A percentile compares a stretch with the other conserved stretches of the same genome.
Evolutionary conservation across 2,888 invertebrate genomes (phyloP).

Genomic region (Melolontha melolontha): DNA sequence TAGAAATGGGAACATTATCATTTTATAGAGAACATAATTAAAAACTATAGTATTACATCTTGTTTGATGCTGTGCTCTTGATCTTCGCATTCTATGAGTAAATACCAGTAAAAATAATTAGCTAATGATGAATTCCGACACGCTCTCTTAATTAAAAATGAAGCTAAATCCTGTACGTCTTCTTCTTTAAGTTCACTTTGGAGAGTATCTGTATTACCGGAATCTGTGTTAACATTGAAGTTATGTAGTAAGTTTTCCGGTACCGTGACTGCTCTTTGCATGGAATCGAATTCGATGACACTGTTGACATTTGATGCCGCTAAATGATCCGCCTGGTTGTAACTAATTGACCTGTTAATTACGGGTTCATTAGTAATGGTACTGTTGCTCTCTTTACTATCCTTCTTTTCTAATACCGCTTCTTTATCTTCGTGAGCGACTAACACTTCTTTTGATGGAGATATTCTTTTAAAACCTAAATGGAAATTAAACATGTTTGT

Average conservation of each 20-base stretch:
- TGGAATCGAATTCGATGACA: conserved; percentile 58
- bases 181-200: conserved; percentile 65
- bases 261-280: conserved; percentile 52
- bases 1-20: conserved; percentile 42
- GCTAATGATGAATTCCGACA: conserved; percentile 90
- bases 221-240: conserved; percentile 61
- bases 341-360: conserved; percentile 59
- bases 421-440: conserved; percentile 63
- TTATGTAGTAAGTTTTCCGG: conserved; percentile 59
- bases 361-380: conserved; percentile 60
- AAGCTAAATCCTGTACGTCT: conserved; percentile 79
- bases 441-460: conserved; percentile 57
- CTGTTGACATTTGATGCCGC: conserved; percentile 59
- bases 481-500: conserved; percentile 1
- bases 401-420: conserved; percentile 62
- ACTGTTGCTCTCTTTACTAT: conserved; percentile 62
- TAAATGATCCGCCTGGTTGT: conserved; percentile 60
- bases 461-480: conserved; percentile 53
- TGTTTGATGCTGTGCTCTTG: conserved; percentile 79
- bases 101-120: conserved; percentile 98
- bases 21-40: neutral
- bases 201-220: conserved; percentile 67
- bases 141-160: conserved; percentile 91
- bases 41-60: conserved; percentile 65
- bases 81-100: conserved; percentile 94